A percentile compares a stretch with the other conserved stretches of the same genome.
Evolutionary conservation across 2,888 invertebrate species (phyloP).

Genomic region (Fabriciana adippe): DNA sequence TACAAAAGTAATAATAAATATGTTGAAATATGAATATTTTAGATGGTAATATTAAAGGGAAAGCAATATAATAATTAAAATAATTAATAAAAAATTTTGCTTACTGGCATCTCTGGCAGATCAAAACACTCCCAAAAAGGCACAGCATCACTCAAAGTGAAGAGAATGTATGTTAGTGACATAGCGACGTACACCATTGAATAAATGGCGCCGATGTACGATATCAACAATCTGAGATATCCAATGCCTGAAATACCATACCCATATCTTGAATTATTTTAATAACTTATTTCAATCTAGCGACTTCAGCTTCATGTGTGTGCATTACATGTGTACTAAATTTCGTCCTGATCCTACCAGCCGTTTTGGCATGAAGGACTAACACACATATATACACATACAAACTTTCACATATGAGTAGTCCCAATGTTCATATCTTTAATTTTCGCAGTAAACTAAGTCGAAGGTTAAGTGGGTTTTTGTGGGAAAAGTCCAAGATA

Average conservation of each 20-base stretch:
- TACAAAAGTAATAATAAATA: too few species aligned
- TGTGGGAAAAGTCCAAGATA: too few species aligned
- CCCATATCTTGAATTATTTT: not conserved
- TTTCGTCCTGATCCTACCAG: too few species aligned
- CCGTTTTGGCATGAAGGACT: too few species aligned
- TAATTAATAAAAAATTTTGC: constrained; percentile 37
- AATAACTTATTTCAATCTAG: not conserved
- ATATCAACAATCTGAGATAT: constrained; percentile 81
- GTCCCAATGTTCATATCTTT: too few species aligned
- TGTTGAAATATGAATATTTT: too few species aligned
- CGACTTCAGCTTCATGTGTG: not conserved
- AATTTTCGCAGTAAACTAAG: too few species aligned
- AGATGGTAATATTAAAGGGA: not conserved
- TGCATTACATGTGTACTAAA: too few species aligned
- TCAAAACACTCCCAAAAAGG: constrained; percentile 81
- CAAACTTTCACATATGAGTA: too few species aligned
- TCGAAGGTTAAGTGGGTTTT: too few species aligned
- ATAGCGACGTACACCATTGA: constrained; percentile 83
- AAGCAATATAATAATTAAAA: not conserved
- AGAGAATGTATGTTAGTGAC: constrained; percentile 79
- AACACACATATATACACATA: too few species aligned
- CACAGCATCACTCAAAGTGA: constrained; percentile 78
- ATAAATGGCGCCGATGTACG: constrained; percentile 78
- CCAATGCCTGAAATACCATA: constrained; percentile 81
- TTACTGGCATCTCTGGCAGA: constrained; percentile 64